These are phyloP conservation scores for Semnornis frantzii DNA, from an alignment of 2,113 vertebrate genomes.

Conservation along the genomic window DNA sequence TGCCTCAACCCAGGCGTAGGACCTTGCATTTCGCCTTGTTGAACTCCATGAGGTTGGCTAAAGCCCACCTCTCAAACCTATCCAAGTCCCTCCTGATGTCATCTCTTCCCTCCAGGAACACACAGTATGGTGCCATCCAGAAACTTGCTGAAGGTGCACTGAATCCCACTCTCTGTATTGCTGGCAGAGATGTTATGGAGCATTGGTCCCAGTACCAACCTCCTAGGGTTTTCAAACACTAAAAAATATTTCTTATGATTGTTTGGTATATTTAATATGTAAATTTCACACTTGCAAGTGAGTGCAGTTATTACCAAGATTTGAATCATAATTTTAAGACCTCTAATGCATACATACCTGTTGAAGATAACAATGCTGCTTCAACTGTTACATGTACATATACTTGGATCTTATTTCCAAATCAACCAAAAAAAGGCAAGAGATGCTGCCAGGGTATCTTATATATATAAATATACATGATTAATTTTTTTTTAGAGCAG, in stretches of 20 bases:
- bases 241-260: not conserved
- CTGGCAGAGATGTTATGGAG: too few species aligned
- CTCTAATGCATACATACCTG: fast-evolving
- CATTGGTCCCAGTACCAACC: too few species aligned
- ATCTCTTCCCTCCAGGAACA: too few species aligned
- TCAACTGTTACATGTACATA: not conserved
- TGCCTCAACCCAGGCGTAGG: too few species aligned
- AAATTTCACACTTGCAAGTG: not conserved
- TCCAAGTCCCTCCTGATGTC: too few species aligned
- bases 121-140: too few species aligned
- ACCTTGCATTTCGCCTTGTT: too few species aligned
- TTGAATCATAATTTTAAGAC: not conserved
- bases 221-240: not conserved
- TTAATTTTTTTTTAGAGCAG: not conserved
- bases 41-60: too few species aligned
- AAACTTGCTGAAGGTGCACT: too few species aligned
- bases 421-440: not conserved
- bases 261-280: not conserved
- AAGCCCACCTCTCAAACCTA: too few species aligned
- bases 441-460: not conserved
- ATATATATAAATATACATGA: not conserved
- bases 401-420: not conserved
- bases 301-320: not conserved
- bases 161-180: too few species aligned
- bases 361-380: not conserved